Evolutionary conservation across 2,113 vertebrate genomes (phyloP), one percentile per base, ranked within the genome.

Genomic region (Nerophis ophidion): DNA sequence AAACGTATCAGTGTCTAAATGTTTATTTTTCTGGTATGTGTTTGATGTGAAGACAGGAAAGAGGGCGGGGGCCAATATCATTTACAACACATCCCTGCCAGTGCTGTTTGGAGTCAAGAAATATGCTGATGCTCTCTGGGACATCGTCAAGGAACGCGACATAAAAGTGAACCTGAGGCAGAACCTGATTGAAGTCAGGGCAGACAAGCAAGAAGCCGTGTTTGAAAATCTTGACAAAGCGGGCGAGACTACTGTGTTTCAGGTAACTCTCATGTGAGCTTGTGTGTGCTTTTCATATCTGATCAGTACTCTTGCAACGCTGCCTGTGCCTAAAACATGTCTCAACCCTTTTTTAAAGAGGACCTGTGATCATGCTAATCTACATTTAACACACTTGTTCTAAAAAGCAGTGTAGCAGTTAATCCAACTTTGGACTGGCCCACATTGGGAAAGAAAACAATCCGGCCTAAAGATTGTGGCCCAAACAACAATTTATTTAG

Each of bases 151-250:
- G 73, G 82, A 74, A 5, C 90, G 95, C 45, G 66, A 93, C 59
- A 70, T 99, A 36, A 44, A 85, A 12, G 84, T 99, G 10, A 99
- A 98, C 82, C 92, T 93, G 50, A 92, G 89, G 61, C 63, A 81
- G 6, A 96, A 95, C 57, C 92, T 98, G 10, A 77, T 92, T 13
- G 96, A 99, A 86, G 96, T 99, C 64, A 89, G 92, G 16, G 84
- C 93, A 0, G 96, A 99, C 76, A 93, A 87, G 69, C 91, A 89
- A 49, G 94, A 99, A 80, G 97, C 95, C 6, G 92, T 99, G 36
- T 99, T 99, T 88, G 93, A 95, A 82, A 93, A 94, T 62, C 74
- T 99, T 66, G 93, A 98, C 65, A 92, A 90, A 60, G 93, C 94
- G 0, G 93, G 91, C n/a, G 91, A 89, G 75, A 96, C 91, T 8